A percentile compares a stretch with the other conserved stretches of the same genome.
phyloP scores from a whole-genome alignment of 2,113 vertebrate genomes.

The Pogona vitticeps region DNA sequence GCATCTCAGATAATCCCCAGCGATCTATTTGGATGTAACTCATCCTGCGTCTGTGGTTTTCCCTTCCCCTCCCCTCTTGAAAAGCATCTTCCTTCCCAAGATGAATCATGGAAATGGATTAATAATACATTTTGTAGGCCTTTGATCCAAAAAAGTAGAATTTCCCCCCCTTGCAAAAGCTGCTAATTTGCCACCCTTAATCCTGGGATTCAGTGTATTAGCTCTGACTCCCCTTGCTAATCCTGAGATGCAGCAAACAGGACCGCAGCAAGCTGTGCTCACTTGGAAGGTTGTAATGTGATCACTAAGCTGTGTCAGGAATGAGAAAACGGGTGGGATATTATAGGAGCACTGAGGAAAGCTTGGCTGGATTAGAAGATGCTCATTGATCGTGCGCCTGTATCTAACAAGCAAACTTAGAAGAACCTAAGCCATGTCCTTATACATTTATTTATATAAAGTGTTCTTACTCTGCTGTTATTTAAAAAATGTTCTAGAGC shows the following conservation, averaged over 20 bases:
- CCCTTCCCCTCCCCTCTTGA: fast-evolving
- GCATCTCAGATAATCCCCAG: neutral
- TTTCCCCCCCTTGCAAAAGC: neutral
- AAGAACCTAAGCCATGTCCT: neutral
- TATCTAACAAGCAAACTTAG: neutral
- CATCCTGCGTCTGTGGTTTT: no score
- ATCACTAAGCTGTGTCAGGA: fast-evolving
- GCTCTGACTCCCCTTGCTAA: slow-evolving; percentile 12
- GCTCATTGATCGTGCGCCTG: neutral
- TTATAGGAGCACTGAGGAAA: neutral
- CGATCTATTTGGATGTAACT: neutral
- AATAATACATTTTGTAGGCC: fast-evolving
- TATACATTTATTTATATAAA: no score
- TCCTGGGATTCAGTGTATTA: neutral
- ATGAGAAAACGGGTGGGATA: neutral
- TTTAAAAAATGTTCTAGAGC: no score
- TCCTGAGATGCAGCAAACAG: fast-evolving
- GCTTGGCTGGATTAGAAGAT: neutral
- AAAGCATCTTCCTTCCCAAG: neutral
- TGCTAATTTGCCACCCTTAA: slow-evolving; percentile 47
- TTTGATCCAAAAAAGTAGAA: neutral
- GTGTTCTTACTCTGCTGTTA: no score
- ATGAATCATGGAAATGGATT: fast-evolving
- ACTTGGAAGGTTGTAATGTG: fast-evolving
- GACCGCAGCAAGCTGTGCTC: neutral